These are phyloP conservation scores for Psilopsiagon aymara DNA, from an alignment of 2,113 vertebrate species.

Conservation along the genomic window DNA sequence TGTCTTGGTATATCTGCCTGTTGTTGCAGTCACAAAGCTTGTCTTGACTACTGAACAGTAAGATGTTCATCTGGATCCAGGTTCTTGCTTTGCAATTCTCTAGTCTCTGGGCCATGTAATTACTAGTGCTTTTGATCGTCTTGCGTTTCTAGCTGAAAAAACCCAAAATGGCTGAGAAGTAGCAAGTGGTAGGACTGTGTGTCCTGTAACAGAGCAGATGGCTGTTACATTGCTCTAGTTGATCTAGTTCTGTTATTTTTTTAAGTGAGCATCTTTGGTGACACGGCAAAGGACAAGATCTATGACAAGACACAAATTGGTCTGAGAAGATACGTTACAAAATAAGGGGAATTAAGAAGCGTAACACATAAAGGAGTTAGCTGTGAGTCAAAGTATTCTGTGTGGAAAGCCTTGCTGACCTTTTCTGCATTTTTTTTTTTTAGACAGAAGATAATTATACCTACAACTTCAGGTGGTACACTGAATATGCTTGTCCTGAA, in stretches of 20 bases:
- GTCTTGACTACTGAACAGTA: not conserved
- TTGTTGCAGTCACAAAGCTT: not conserved
- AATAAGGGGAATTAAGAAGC: not conserved
- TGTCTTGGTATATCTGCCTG: not conserved
- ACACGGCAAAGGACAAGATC: not conserved
- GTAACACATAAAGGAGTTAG: not conserved
- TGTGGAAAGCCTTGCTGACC: not conserved
- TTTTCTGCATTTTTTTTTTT: not conserved
- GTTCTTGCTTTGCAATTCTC: not conserved
- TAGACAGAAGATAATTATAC: slow-evolving; percentile 88
- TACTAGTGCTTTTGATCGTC: not conserved
- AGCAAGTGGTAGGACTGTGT: not conserved
- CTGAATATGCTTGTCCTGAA: slow-evolving; percentile 91
- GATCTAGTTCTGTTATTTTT: not conserved
- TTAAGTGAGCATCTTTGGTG: not conserved
- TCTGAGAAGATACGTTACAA: not conserved
- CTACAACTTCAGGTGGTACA: slow-evolving; percentile 96
- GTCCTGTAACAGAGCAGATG: not conserved
- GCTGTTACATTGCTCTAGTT: not conserved
- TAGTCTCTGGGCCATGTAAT: not conserved
- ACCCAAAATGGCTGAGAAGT: not conserved
- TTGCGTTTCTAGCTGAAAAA: not conserved
- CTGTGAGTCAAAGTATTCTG: not conserved
- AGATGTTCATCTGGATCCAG: not conserved
- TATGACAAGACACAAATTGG: not conserved